Evolutionary conservation across 2,113 vertebrate species (phyloP).

Genomic region (Apodemus speciosus): DNA sequence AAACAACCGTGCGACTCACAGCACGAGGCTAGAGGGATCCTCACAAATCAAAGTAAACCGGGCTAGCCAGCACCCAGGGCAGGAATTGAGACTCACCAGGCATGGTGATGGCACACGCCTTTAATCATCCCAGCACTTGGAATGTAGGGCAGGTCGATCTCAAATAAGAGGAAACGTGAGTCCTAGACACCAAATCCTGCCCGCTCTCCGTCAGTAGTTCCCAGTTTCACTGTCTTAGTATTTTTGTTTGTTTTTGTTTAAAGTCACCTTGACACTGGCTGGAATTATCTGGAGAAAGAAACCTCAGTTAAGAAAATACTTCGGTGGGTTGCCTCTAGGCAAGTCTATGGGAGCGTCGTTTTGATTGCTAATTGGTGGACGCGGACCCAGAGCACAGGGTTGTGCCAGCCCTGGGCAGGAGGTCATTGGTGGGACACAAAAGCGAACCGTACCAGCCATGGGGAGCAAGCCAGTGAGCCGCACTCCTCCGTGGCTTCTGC

Average conservation of each 20-base stretch:
- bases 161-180: neutral
- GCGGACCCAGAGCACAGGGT: neutral
- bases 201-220: neutral
- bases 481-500: neutral
- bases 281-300: neutral
- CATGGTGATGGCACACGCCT: neutral
- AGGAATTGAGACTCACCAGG: neutral
- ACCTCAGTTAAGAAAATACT: neutral
- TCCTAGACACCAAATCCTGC: neutral
- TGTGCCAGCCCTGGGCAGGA: neutral
- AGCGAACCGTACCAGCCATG: no score
- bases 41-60: neutral
- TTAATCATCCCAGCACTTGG: neutral
- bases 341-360: neutral
- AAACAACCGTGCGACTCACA: neutral
- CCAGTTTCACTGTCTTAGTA: neutral
- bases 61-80: neutral
- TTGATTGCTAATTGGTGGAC: neutral
- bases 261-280: neutral
- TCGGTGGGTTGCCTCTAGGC: neutral
- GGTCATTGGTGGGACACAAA: neutral
- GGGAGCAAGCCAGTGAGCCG: no score
- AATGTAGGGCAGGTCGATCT: neutral
- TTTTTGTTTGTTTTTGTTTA: neutral
- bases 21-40: neutral